Conservation (phyloP, 1,140 invertebrate species). For the Papilio machaon region DNA sequence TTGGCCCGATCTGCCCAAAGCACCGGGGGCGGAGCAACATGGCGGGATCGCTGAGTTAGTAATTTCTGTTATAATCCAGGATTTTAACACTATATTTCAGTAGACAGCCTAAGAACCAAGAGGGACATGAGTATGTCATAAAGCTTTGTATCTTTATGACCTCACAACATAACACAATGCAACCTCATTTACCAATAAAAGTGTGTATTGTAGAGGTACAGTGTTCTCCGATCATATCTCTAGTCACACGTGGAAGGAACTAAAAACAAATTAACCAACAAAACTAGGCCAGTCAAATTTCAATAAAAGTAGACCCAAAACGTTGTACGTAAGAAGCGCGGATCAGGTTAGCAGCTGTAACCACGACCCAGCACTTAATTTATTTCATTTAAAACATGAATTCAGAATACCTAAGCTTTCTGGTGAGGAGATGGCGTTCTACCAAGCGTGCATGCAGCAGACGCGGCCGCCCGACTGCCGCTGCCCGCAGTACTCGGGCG, state of each 20-base stretch:
- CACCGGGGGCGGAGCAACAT: constrained; percentile 34
- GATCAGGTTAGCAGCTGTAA: not conserved
- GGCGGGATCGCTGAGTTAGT: constrained; percentile 68
- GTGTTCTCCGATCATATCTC: too few relatives aligned
- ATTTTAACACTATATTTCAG: not conserved
- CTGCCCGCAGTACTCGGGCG: constrained; percentile 68
- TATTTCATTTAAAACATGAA: not conserved
- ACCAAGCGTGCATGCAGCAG: constrained; percentile 71
- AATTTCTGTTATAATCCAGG: not conserved
- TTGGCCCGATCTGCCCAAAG: constrained; percentile 79
- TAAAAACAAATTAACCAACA: too few relatives aligned
- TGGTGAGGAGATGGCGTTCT: constrained; percentile 69
- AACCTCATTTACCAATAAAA: too few relatives aligned
- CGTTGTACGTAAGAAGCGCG: not conserved
- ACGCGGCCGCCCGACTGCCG: constrained; percentile 69
- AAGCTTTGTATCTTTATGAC: too few relatives aligned
- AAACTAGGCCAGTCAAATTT: too few relatives aligned
- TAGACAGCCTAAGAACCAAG: not conserved
- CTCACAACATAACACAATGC: too few relatives aligned
- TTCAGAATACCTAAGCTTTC: constrained; percentile 60
- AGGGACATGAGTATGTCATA: not conserved
- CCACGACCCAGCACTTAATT: not conserved
- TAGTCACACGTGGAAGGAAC: too few relatives aligned
- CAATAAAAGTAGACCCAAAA: not conserved
- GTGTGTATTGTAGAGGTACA: too few relatives aligned